These are phyloP conservation scores for Turdus rufiventris DNA, from an alignment of 2,113 vertebrate species.

Conservation along the genomic window DNA sequence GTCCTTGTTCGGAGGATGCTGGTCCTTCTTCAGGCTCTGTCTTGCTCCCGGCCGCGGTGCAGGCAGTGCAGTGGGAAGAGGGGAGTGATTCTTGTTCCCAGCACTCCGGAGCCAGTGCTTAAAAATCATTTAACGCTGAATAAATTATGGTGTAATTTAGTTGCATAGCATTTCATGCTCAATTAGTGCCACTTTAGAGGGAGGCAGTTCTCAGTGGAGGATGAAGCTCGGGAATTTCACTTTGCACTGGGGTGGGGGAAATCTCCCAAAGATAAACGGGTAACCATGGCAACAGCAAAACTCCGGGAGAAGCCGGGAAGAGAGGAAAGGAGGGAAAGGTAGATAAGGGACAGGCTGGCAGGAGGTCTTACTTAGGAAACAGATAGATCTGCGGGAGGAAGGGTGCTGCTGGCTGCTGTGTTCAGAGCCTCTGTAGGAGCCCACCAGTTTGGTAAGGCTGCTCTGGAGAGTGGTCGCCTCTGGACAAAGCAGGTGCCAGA, in stretches of 20 bases:
- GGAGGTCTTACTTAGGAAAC: neutral
- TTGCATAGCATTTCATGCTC: constrained; percentile 58
- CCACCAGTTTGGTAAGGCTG: neutral
- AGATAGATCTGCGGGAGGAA: neutral
- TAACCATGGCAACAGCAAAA: constrained; percentile 49
- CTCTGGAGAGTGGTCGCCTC: accelerated
- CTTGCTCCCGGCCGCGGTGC: accelerated
- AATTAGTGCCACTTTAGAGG: constrained; percentile 60
- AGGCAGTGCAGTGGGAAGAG: neutral
- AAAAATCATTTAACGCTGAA: constrained; percentile 48
- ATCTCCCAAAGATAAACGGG: constrained; percentile 23
- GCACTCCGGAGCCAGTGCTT: constrained; percentile 16
- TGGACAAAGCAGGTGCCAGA: neutral
- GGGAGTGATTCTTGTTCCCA: constrained; percentile 3
- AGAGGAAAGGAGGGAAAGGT: neutral
- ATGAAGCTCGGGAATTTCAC: neutral
- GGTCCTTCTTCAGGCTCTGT: neutral
- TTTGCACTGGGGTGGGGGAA: neutral
- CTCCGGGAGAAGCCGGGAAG: neutral
- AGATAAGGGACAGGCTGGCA: neutral
- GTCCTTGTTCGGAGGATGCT: neutral
- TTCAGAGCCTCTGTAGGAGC: neutral
- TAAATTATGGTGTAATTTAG: constrained; percentile 64
- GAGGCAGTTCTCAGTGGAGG: constrained; percentile 10
- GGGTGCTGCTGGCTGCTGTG: neutral